A percentile compares a stretch with the other conserved stretches of the same genome.
Conservation (phyloP, 35 echinoderm and acorn worm species). For the Eucidaris tribuloides region DNA sequence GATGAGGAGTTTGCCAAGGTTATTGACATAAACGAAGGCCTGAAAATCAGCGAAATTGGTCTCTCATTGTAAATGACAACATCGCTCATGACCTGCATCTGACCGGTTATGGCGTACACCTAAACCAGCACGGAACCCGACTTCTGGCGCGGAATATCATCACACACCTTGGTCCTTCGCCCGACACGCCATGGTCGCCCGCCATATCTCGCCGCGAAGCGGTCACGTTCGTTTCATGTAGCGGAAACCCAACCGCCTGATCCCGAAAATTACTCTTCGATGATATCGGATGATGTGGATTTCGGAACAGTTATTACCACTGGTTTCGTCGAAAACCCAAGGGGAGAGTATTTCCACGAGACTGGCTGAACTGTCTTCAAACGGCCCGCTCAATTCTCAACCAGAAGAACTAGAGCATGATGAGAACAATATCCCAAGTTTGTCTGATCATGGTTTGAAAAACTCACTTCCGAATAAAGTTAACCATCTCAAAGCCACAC, state of each 20-base stretch:
- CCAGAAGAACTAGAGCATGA: no score
- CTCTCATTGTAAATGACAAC: not conserved
- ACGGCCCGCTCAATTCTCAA: not conserved
- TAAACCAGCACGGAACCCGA: not conserved
- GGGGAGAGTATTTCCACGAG: not conserved
- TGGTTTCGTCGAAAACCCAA: not conserved
- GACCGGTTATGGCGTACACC: not conserved
- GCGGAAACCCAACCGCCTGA: no score
- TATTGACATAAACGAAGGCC: not conserved
- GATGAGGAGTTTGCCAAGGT: not conserved
- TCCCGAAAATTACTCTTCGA: no score
- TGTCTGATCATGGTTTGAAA: no score
- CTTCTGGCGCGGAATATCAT: not conserved
- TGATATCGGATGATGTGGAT: no score
- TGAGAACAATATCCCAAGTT: no score
- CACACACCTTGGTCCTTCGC: not conserved
- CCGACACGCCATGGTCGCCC: not conserved
- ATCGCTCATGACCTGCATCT: not conserved
- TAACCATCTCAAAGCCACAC: no score
- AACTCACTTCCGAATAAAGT: no score
- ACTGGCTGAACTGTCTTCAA: not conserved
- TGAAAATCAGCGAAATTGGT: not conserved
- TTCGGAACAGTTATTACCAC: not conserved
- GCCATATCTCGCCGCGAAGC: not conserved
- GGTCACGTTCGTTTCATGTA: not conserved